Evolutionary conservation across 1,140 invertebrate genomes (phyloP).

Genomic region (Lepidurus packardi): DNA sequence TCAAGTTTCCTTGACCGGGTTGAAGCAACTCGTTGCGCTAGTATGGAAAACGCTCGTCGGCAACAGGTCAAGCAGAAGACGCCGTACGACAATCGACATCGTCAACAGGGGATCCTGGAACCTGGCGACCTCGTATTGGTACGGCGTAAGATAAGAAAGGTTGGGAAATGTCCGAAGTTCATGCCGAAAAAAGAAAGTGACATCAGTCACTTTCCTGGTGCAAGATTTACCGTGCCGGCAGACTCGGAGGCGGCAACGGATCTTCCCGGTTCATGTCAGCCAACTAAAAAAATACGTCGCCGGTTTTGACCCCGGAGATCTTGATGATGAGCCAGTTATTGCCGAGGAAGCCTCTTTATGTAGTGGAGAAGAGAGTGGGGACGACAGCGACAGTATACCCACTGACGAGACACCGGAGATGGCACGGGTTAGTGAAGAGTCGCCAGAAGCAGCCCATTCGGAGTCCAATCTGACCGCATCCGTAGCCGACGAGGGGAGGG

Average conservation of each 20-base stretch:
- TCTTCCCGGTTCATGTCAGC: constrained; percentile 7
- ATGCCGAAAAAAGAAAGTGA: not conserved
- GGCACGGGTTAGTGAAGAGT: not conserved
- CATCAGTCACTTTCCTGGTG: not conserved
- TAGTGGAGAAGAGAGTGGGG: not conserved
- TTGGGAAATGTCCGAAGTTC: not conserved
- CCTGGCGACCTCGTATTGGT: constrained; percentile 26
- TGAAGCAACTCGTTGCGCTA: not conserved
- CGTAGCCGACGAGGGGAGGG: not conserved
- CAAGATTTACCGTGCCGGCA: not conserved
- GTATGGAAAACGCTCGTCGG: not conserved
- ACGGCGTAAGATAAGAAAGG: not conserved
- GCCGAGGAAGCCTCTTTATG: not conserved
- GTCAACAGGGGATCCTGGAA: not conserved
- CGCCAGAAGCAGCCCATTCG: not conserved
- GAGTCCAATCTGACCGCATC: not conserved
- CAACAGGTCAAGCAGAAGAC: not conserved
- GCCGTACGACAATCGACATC: not conserved
- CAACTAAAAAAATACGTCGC: constrained; percentile 16
- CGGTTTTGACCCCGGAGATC: not conserved
- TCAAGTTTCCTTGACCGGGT: not conserved
- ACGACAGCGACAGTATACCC: not conserved
- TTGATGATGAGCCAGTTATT: not conserved
- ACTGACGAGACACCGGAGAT: not conserved
- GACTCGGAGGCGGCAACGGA: not conserved